Evolutionary conservation across 2,888 invertebrate species (phyloP), one percentile per base, ranked within the genome.

Genomic region (Nyleta sp.): DNA sequence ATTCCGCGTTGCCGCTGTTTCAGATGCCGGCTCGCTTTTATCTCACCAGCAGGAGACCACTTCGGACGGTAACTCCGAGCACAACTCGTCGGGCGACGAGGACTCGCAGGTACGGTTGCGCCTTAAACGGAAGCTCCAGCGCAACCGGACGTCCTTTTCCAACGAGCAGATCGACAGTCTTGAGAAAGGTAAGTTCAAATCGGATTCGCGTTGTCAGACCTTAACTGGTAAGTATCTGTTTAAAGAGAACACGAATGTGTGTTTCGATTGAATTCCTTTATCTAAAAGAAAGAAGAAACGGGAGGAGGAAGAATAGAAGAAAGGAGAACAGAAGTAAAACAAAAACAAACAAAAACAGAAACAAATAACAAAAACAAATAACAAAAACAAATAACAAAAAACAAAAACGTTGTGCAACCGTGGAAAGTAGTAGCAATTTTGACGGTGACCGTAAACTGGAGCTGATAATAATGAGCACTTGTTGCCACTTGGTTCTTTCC

Each of bases 101-200:
- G 98, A 98, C 90, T 96, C 96, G 18, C 98, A 98, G 91, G 95
- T 98, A 92, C 94, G 99, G 87, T 92, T 99, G 86, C 94, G 98
- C 86, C 94, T 99, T 84, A 99, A 99, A 92, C 93, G 99, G 89
- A 99, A 99, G 91, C 93, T 99, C 81, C 99, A 99, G 92, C 93
- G 99, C 88, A 99, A 99, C 92, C 93, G 99, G 86, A 99, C 99
- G 64, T 98, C 98, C 71, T 99, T 99, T 92, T 98, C 98, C 85
- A 99, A 99, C 90, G 98, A 98, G 90, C 99, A 99, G 92, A 98
- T 99, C 89, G 99, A 99, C 91, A 98, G 97, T 89, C 93, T 99
- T 87, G 99, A 99, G 92, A 99, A 98, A 96, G 99, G 99, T 98
- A 91, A 90, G 91, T 84, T n/a, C 24, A 59, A 31, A 65, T 48